Base-by-base conservation (phyloP, 2,797 vertebrate genomes). In the Cirrhinus molitorella region DNA sequence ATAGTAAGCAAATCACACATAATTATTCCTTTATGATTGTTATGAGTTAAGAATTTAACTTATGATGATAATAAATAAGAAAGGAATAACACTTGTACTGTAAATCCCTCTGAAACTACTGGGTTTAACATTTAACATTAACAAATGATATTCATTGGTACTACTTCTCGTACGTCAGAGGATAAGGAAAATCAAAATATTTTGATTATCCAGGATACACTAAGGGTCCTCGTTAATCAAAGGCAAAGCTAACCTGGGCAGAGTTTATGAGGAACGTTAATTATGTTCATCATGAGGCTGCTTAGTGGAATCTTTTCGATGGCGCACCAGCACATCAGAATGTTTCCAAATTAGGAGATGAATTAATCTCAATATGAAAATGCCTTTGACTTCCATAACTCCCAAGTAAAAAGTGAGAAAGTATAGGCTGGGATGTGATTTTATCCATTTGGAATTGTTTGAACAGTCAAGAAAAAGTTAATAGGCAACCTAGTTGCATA, bases 151-250 rank as follows among this genome's bases (percentile, higher is more conserved):
- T 81, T 51, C 0, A 63, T 25, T 51, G 28, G 57, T 2, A 3
- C 19, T 61, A 43, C 45, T 28, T 81, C 28, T 51, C 21, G 51
- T 51, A 37, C 11, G 55, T 65, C 70, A 81, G 70, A 25, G 57
- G n/a, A 63, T 74, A 73, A 73, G 21, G 57, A 23, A 51, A 73
- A 34, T 81, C 55, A 1, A 65, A 81, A 81, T 72, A 81, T 81
- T 81, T 71, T 72, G 40, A 19, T 81, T 14, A 49, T 47, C 67
- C 40, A 47, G 53, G 67, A 47, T 23, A 80, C 79, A 72, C 25
- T 53, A 28, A 13, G 40, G n/a, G 31, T 21, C 21, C 14, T 73
- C 70, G 37, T 73, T 81, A 73, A 81, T 81, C 68, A 81, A 23
- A 59, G 25, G 19, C 67, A 71, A 70, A 63, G 17, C 57, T 71